Base-by-base conservation (phyloP, 2,888 invertebrate species). In the Mythimna albipuncta region DNA sequence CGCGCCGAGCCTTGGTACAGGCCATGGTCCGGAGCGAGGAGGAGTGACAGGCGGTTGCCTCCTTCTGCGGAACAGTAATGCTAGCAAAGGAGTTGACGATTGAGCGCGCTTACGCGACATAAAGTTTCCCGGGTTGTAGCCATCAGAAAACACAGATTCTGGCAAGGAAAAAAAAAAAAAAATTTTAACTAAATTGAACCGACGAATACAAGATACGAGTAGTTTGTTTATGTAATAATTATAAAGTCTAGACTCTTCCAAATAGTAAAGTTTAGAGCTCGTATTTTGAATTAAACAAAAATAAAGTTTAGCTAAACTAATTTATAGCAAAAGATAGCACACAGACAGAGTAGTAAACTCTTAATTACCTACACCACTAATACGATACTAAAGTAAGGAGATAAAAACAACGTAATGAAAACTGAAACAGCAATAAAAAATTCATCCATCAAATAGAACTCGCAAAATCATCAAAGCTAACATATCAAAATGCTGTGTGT, bases 141-240 rank as follows among this genome's bases (percentile, higher is more conserved):
- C 26, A 26, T 26, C 26, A 26, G 26, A 26, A 26, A 26, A 26
- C 26, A 26, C 26, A 26, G 26, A 26, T 26, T 26, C 26, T 26
- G 26, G 26, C 26, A 26, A 26, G 26, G 26, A 26, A 26, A 26
- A 26, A 26, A 26, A 26, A 26, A 26, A 26, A 26, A 26, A 26
- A 2, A 16, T 47, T 11, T 5, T 38, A 61, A n/a, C 26, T n/a
- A 50, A 72, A 64, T 79, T 55, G 0, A 5, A 47, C 6, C 11
- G n/a, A 7, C 9, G 16, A 6, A 5, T 38, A 26, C 35, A 0
- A 57, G 65, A 44, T 32, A 26, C 26, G 26, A 26, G 26, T 38
- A 57, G 55, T 61, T 75, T 61, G 55, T 55, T 13, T 62, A 44
- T 16, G 7, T 59, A 59, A 79, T 79, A 59, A 64, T 32, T 50